Evolutionary conservation across 1,140 invertebrate species (phyloP).

Genomic region (Ceratitis capitata): DNA sequence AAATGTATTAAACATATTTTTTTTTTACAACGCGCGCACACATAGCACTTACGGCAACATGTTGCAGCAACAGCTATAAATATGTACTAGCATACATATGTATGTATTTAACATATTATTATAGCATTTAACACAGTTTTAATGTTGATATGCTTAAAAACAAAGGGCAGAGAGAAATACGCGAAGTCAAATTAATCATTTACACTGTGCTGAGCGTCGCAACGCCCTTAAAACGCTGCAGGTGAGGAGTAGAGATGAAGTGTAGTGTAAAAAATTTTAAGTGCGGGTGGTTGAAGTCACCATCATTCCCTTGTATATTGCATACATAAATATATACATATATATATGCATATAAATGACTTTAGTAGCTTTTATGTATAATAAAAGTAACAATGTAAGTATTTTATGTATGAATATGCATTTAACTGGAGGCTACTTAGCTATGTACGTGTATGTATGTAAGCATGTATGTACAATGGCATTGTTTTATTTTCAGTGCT

Average conservation of each 20-base stretch:
- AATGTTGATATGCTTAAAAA: conserved; percentile 34
- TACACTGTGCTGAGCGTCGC: not conserved
- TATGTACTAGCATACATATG: not conserved
- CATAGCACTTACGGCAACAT: conserved; percentile 6
- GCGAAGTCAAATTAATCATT: conserved; percentile 22
- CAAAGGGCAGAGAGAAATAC: not conserved
- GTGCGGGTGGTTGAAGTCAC: not conserved
- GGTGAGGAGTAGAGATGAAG: conserved; percentile 2
- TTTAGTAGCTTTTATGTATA: not conserved
- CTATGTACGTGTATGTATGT: not conserved
- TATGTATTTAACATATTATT: conserved; percentile 33
- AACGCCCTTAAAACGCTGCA: not conserved
- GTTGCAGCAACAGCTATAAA: conserved; percentile 10
- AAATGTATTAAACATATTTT: no score
- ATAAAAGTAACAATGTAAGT: no score
- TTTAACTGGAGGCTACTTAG: no score
- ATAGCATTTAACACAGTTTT: conserved; percentile 39
- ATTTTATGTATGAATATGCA: no score
- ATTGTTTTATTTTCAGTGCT: not conserved
- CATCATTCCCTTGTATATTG: no score
- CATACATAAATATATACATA: not conserved
- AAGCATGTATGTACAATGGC: not conserved
- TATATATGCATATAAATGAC: not conserved
- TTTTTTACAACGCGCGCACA: no score
- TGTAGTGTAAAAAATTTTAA: not conserved